A percentile compares a stretch with the other conserved stretches of the same genome.
phyloP scores from a whole-genome alignment of 1,140 invertebrate species.

The Drosophila chauvacae region DNA sequence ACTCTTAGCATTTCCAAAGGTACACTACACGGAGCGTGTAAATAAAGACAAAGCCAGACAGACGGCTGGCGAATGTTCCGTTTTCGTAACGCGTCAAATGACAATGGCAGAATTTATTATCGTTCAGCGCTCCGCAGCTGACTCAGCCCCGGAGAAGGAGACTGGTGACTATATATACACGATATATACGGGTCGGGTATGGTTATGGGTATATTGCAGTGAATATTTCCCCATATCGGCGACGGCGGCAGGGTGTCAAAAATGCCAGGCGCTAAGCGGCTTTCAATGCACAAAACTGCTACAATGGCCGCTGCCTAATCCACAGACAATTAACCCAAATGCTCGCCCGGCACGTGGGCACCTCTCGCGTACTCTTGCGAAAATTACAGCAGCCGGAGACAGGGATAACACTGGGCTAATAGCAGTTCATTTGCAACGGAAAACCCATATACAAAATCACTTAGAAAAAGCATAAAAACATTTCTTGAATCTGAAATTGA shows the following conservation, averaged over 20 bases:
- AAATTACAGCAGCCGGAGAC: conserved; percentile 31
- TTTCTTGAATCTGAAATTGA: neutral
- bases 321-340: conserved; percentile 80
- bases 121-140: conserved; percentile 59
- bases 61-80: conserved; percentile 26
- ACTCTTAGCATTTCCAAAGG: conserved; percentile 30
- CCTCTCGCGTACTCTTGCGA: conserved; percentile 65
- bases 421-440: neutral
- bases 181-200: conserved; percentile 16
- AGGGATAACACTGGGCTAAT: conserved; percentile 17
- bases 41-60: conserved; percentile 37
- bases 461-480: neutral
- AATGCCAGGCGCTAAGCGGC: conserved; percentile 69
- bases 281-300: conserved; percentile 38
- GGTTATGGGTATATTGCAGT: conserved; percentile 34
- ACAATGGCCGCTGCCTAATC: conserved; percentile 67
- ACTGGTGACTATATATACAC: conserved; percentile 27
- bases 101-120: conserved; percentile 68
- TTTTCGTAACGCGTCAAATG: conserved; percentile 67
- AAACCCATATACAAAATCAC: neutral
- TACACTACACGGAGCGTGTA: conserved; percentile 1
- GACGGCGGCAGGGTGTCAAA: conserved; percentile 64
- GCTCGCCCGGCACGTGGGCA: conserved; percentile 67
- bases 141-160: conserved; percentile 43
- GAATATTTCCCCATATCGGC: conserved; percentile 54